Evolutionary conservation across 2,113 vertebrate genomes (phyloP).

Genomic region (Drymodes brunneopygia): DNA sequence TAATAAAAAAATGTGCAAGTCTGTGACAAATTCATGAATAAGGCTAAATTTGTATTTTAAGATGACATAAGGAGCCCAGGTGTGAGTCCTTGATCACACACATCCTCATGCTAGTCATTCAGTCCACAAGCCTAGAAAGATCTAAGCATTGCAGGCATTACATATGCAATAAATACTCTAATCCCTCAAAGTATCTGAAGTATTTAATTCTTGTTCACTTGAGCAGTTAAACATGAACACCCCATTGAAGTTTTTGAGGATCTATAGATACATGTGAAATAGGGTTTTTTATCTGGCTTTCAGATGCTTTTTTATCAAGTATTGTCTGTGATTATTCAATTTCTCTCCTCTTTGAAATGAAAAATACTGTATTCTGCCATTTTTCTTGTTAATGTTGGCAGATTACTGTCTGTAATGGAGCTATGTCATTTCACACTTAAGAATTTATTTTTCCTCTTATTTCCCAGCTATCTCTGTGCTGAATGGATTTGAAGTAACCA

Average conservation of each 20-base stretch:
- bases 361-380: background rate
- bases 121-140: background rate
- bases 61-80: background rate
- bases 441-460: background rate
- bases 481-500: background rate
- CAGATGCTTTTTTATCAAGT: background rate
- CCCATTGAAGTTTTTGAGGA: background rate
- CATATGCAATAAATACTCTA: background rate
- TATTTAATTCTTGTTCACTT: background rate
- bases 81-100: background rate
- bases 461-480: background rate
- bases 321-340: background rate
- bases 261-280: background rate
- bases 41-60: background rate
- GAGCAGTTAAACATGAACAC: background rate
- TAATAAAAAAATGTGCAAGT: background rate
- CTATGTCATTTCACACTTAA: background rate
- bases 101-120: background rate
- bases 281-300: background rate
- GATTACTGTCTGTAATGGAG: background rate
- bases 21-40: background rate
- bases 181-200: background rate
- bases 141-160: background rate
- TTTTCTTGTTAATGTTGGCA: background rate
- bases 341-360: background rate